Evolutionary conservation across 1,140 invertebrate species (phyloP), one percentile per base, ranked within the genome.

Genomic region (Alviniconcha marisindica): DNA sequence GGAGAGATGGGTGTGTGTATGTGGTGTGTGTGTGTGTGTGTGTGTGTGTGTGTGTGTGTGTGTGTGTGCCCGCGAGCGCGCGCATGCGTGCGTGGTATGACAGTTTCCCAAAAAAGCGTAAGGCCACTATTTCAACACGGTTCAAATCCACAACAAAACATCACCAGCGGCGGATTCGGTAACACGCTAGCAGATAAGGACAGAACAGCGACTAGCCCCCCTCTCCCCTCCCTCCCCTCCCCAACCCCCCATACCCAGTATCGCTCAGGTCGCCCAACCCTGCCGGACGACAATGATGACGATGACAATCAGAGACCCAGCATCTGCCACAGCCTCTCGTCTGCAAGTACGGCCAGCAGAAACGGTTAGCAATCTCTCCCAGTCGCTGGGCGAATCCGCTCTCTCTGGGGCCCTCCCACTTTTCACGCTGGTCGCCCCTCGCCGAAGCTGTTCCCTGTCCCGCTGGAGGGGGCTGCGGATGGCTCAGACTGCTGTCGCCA

Each of bases 301-400:
- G 44, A 76, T 76, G 73, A 76, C 44, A 51, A 76, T 74, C 73
- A 42, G 73, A 76, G n/a, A n/a, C 44, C 73, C n/a, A 76, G 51
- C 73, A 76, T 76, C 73, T 76, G 73, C 18, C 73, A 31, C 7
- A 33, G 33, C 28, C 12, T 36, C 28, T 69, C 18, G 71, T 28
- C 14, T 42, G 71, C 71, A 21, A n/a, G 18, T 3, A 5, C 21
- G 5, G 38, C 38, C 38, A 21, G 31, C 71, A 74, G 24, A 42
- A 24, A 33, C 2, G 40, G 18, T 74, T 71, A 48, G 44, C 40
- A n/a, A 28, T 74, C 71, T 42, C 42, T 36, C 28, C 10, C 18
- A 4, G 31, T 71, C 36, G 10, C 10, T 54, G 10, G 15, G 31
- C 21, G 31, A n/a, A 3, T 18, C 12, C 31, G 2, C n/a, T 69